Evolutionary conservation across 2,888 invertebrate species (phyloP).

Genomic region (Trachelus iudaicus): DNA sequence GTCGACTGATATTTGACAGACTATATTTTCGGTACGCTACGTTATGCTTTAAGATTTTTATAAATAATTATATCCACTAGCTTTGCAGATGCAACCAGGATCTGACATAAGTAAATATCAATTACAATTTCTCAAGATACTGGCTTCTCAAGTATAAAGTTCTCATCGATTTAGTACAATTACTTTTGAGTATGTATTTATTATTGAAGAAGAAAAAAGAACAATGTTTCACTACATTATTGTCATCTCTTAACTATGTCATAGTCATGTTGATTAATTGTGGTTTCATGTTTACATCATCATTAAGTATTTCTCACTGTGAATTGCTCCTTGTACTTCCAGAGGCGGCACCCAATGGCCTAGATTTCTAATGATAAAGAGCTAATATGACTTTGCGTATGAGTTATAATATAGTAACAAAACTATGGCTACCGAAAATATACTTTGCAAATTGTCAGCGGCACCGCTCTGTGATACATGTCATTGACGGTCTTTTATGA

Average conservation of each 20-base stretch:
- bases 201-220: background rate
- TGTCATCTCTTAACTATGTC: background rate
- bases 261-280: background rate
- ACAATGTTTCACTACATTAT: background rate
- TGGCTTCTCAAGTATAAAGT: background rate
- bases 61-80: background rate
- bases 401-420: background rate
- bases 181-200: background rate
- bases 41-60: background rate
- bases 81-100: background rate
- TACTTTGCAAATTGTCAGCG: constrained; percentile 39
- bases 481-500: constrained; percentile 61
- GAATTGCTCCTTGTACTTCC: background rate
- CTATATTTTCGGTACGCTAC: constrained; percentile 45
- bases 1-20: constrained; percentile 44
- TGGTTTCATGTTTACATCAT: background rate
- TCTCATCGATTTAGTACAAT: background rate
- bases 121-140: background rate
- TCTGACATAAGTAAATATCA: background rate
- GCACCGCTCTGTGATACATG: constrained; percentile 32
- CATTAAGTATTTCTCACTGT: background rate
- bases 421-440: constrained; percentile 34
- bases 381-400: background rate
- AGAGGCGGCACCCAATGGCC: background rate
- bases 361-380: background rate